Evolutionary conservation across 2,113 vertebrate species (phyloP).

Genomic region (Oriolus oriolus): DNA sequence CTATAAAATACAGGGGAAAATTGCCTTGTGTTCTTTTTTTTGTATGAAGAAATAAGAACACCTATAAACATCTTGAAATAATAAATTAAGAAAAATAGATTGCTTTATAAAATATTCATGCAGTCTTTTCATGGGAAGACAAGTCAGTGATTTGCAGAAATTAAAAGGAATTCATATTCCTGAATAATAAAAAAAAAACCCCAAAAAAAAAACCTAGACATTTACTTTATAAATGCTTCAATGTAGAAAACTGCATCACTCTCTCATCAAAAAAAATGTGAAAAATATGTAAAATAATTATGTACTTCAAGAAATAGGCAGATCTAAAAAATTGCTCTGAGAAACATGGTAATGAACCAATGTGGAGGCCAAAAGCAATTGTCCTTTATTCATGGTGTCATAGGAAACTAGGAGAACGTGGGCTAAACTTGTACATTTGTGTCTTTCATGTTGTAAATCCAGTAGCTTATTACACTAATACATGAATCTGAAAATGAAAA

Average conservation of each 20-base stretch:
- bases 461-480: background rate
- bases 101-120: slow-evolving; percentile 11
- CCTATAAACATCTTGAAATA: background rate
- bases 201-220: background rate
- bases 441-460: background rate
- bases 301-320: background rate
- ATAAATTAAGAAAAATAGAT: slow-evolving; percentile 28
- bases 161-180: background rate
- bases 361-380: background rate
- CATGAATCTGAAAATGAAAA: background rate
- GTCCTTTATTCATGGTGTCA: background rate
- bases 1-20: background rate
- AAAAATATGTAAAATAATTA: background rate
- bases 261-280: background rate
- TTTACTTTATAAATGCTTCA: background rate
- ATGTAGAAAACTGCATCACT: background rate
- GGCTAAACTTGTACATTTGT: fast-evolving
- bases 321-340: background rate
- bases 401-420: background rate
- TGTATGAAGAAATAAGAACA: background rate
- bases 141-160: slow-evolving; percentile 12
- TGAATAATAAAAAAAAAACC: background rate
- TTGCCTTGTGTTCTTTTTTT: background rate
- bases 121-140: background rate
- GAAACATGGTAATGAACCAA: background rate